Evolutionary conservation across 2,888 invertebrate species (phyloP), one percentile per base, ranked within the genome.

Genomic region (Himalopsyche tibetana): DNA sequence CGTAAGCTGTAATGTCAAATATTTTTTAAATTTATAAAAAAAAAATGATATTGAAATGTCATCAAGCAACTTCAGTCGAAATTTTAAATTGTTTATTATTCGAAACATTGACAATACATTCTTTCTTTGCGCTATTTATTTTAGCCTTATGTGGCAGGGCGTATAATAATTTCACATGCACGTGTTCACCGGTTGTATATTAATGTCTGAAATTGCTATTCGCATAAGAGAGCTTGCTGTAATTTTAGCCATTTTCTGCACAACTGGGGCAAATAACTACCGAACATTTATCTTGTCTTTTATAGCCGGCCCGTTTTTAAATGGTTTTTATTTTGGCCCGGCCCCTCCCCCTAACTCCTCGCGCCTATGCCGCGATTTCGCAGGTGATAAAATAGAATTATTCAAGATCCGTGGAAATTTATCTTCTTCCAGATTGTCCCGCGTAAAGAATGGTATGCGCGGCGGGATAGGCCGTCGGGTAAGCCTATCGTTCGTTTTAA

Each of bases 341-440:
- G 5, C 63, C 63, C n/a, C 63, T 28, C 19, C 63, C 63, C 15
- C 2, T 5, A 45, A 15, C 51, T 15, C 51, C 15, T 51, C 12
- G 51, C 51, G 51, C 51, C 51, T 51, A 4, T 51, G 51, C 83
- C 28, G 83, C 55, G 83, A 83, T 83, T 83, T 83, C 56, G 51
- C 83, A 83, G 56, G 83, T 83, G 83, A 83, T 83, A 83, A 83
- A 83, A 63, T 83, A 83, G 83, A 83, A 83, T 83, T 83, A 83
- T 83, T 83, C 51, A 55, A 36, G 55, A 55, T 83, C 83, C 83
- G 5, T 9, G 28, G 56, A 55, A 63, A 83, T 83, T 83, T 83
- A 83, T 83, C 40, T 83, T n/a, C 28, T 38, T 55, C 83, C n/a
- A 42, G 80, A 80, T 80, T 80, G 80, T 36, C 19, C 42, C 80